Conservation (phyloP, 2,797 vertebrate species). For the Acanthiza pusilla region DNA sequence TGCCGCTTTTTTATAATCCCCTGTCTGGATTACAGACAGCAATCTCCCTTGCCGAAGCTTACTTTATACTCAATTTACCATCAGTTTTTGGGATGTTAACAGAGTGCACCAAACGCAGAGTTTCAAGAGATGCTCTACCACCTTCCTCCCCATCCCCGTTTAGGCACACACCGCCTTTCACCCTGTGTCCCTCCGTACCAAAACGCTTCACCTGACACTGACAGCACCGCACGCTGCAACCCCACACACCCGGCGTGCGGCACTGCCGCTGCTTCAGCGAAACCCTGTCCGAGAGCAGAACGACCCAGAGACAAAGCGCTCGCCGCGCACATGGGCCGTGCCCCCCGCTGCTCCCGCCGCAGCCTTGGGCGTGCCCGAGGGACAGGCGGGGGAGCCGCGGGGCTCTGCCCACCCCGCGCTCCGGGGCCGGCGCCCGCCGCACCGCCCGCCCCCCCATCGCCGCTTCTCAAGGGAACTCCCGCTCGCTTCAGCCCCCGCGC, state of each 20-base stretch:
- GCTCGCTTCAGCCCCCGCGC: neutral
- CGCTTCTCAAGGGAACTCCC: accelerated
- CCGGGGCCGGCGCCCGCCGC: too few species aligned
- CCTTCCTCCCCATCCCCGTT: neutral
- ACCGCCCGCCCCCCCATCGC: too few species aligned
- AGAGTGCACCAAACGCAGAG: accelerated
- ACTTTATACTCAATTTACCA: neutral
- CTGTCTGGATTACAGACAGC: neutral
- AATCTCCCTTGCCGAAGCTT: neutral
- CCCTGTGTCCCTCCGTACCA: accelerated
- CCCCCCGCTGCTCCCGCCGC: neutral
- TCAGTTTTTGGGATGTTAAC: neutral
- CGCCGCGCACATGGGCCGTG: neutral
- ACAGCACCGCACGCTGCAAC: neutral
- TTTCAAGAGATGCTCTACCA: neutral
- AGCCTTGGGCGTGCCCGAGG: neutral
- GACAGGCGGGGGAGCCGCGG: neutral
- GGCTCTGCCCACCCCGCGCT: neutral
- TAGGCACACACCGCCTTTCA: too few species aligned
- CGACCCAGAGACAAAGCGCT: neutral
- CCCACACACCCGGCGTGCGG: accelerated
- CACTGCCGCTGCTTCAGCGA: neutral
- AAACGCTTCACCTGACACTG: neutral
- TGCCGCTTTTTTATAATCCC: accelerated
- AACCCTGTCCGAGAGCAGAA: too few species aligned